These are phyloP conservation scores for Urocolius indicus DNA, from an alignment of 2,113 vertebrate genomes.

Conservation along the genomic window DNA sequence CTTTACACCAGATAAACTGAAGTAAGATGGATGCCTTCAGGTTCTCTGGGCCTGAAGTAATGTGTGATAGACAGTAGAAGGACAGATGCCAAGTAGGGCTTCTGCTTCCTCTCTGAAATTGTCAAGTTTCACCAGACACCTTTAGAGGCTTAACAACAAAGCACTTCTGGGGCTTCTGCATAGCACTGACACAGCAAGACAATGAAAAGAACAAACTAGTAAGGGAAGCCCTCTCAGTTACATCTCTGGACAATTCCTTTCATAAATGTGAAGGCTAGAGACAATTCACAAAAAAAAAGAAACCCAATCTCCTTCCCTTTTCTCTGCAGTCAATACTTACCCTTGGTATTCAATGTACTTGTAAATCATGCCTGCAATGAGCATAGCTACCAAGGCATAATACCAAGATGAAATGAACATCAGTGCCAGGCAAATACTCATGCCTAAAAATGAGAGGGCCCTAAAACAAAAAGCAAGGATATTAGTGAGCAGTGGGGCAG, in stretches of 20 bases:
- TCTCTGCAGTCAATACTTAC: constrained; percentile 76
- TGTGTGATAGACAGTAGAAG: not conserved
- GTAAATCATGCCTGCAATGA: constrained; percentile 99
- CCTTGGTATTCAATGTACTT: constrained; percentile 99
- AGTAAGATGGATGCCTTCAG: not conserved
- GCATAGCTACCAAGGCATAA: constrained; percentile 96
- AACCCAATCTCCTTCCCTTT: not conserved
- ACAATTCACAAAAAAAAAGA: not conserved
- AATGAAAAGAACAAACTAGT: not conserved
- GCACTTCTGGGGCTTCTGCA: not conserved
- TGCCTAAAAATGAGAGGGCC: constrained; percentile 95
- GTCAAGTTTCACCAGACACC: not conserved
- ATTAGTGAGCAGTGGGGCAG: not conserved
- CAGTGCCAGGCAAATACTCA: constrained; percentile 96
- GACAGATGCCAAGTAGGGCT: not conserved
- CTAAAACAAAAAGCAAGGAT: constrained; percentile 68
- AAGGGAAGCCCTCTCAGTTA: not conserved
- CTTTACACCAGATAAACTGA: not conserved
- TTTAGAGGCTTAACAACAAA: not conserved
- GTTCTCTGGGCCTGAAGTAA: not conserved
- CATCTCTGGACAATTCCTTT: not conserved
- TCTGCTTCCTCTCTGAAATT: not conserved
- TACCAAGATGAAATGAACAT: constrained; percentile 99
- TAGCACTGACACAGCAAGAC: not conserved
- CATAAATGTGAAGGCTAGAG: not conserved